Base-by-base conservation (phyloP, 2,888 invertebrate genomes). In the Pollenia labialis region DNA sequence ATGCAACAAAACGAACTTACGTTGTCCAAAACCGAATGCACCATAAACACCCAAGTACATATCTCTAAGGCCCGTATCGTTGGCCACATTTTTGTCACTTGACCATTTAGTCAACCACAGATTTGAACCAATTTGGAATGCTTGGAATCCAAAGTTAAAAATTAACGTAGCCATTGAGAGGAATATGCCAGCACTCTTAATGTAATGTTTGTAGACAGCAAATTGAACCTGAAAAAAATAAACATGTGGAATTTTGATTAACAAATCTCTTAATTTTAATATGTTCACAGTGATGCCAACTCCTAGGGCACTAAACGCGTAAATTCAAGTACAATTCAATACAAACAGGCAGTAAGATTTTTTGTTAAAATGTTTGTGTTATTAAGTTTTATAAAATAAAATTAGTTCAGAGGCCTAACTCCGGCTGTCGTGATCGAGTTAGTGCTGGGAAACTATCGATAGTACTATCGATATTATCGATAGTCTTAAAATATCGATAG, bases 1-100 rank as follows among this genome's bases (percentile, higher is more conserved):
- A 91, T 88, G 89, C 88, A 90, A 91, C 90, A 80, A 88, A 89
- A 84, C 52, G 83, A 82, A 94, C 95, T 95, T 95, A 98, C 98
- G 97, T 96, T 98, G 98, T 84, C 97, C 97, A 88, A 96, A 94
- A 88, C 98, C 98, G 85, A 98, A 95, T 23, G 96, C 97, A 87
- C 97, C 98, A 93, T 98, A 98, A n/a, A 98, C 97, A 74, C 97
- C 97, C 85, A 98, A 95, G 92, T 97, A 98, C 94, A 97, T 94
- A 91, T 98, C 96, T 86, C 97, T 94, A 88, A 94, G 94, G 2
- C 92, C 91, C 1, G 94, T 95, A 90, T 96, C 94, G 14, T 94
- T 94, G 0, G 94, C 95, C 42, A 95, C 95, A 88, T 92, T 85
- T n/a, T 94, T 91, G 90, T 97, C 97, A 88, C 95, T 95, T n/a